These are phyloP conservation scores for Ceyx cyanopectus DNA, from an alignment of 2,113 vertebrate genomes.

Conservation along the genomic window DNA sequence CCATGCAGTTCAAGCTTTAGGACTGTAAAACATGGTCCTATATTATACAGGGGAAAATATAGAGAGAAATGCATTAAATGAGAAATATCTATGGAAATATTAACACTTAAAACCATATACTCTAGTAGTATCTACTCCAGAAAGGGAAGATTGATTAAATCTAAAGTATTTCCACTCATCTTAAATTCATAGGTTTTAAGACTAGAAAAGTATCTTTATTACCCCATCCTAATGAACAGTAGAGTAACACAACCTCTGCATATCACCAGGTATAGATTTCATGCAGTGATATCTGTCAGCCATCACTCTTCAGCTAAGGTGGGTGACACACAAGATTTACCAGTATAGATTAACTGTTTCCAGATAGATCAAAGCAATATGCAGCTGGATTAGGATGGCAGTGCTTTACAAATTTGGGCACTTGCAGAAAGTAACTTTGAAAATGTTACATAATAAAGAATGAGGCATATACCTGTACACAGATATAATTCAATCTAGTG, in stretches of 20 bases:
- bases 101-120: neutral
- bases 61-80: neutral
- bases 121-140: neutral
- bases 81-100: neutral
- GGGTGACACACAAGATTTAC: too few species aligned
- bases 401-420: neutral
- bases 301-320: neutral
- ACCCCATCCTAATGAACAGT: neutral
- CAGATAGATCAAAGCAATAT: neutral
- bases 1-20: neutral
- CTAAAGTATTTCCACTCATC: neutral
- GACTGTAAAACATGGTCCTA: neutral
- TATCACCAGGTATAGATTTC: neutral
- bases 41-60: neutral
- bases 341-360: neutral
- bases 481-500: neutral
- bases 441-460: neutral
- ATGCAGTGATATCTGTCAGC: neutral
- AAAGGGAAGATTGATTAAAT: neutral
- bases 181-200: neutral
- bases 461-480: rapidly evolving
- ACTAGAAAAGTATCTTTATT: neutral
- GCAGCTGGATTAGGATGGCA: neutral
- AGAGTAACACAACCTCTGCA: neutral
- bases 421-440: neutral